A percentile compares a stretch with the other conserved stretches of the same genome.
Evolutionary conservation across 2,888 invertebrate genomes (phyloP).

Genomic region (Thumatha senex): DNA sequence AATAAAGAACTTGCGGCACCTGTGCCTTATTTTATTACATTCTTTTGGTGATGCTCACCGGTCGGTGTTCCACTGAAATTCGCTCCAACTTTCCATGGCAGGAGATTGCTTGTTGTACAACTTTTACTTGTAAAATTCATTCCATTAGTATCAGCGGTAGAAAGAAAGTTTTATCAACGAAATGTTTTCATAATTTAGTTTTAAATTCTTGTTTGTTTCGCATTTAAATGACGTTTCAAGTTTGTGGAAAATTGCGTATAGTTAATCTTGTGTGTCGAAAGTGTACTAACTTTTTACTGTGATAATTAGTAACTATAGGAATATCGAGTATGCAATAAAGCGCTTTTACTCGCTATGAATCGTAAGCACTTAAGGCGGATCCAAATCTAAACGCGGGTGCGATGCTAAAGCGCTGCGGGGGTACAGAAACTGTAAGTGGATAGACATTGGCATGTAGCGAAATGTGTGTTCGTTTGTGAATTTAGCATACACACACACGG

Average conservation of each 20-base stretch:
- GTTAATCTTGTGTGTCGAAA: not conserved
- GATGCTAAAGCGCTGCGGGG: too few species aligned
- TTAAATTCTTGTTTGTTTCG: slow-evolving; percentile 46
- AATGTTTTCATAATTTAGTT: slow-evolving; percentile 62
- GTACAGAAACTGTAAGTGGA: too few species aligned
- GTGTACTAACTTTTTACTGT: not conserved
- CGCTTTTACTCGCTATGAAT: too few species aligned
- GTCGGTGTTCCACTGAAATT: slow-evolving; percentile 63
- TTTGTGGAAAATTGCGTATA: slow-evolving; percentile 16
- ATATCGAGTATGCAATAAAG: too few species aligned
- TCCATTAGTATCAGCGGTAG: slow-evolving; percentile 72
- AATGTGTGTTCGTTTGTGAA: too few species aligned
- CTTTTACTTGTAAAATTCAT: slow-evolving; percentile 76
- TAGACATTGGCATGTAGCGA: too few species aligned
- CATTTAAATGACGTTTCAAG: slow-evolving; percentile 33
- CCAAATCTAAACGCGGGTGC: too few species aligned
- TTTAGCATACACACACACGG: too few species aligned
- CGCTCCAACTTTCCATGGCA: slow-evolving; percentile 72
- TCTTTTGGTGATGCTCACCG: slow-evolving; percentile 74
- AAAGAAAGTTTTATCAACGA: slow-evolving; percentile 58
- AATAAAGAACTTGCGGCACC: slow-evolving; percentile 81
- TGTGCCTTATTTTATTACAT: slow-evolving; percentile 83
- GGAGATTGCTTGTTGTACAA: slow-evolving; percentile 76
- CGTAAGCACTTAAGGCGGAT: too few species aligned
- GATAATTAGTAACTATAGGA: too few species aligned